Conservation (phyloP, 2,113 vertebrate species). For the Orcinus orca region DNA sequence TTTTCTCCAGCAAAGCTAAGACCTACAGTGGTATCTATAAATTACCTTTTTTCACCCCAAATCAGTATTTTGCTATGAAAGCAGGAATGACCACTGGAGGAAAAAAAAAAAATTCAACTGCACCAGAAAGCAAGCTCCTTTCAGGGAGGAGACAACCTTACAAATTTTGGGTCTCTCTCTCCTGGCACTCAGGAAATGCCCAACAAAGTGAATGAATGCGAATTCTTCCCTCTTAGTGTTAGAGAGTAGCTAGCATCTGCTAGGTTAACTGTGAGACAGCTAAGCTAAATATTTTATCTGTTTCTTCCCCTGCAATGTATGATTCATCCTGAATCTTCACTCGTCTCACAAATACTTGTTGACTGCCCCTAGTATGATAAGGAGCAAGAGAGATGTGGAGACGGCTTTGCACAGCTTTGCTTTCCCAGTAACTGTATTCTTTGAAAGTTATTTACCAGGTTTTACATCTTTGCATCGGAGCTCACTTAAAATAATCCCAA, state of each 20-base stretch:
- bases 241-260: not conserved
- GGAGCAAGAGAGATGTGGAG: not conserved
- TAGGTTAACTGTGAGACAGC: not conserved
- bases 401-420: not conserved
- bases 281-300: not conserved
- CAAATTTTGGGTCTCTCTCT: not conserved
- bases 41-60: not conserved
- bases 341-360: not conserved
- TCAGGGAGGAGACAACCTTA: not conserved
- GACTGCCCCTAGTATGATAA: not conserved
- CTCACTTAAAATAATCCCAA: not conserved
- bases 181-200: not conserved
- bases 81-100: not conserved
- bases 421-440: not conserved
- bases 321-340: not conserved
- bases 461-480: not conserved
- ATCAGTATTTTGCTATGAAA: not conserved
- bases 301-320: not conserved
- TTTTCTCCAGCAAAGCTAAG: not conserved
- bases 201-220: not conserved
- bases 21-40: not conserved
- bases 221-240: not conserved
- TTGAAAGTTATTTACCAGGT: not conserved
- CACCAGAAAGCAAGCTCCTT: not conserved
- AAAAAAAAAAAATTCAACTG: not conserved